Evolutionary conservation across 2,113 vertebrate genomes (phyloP), one percentile per base, ranked within the genome.

Genomic region (Gopherus flavomarginatus): DNA sequence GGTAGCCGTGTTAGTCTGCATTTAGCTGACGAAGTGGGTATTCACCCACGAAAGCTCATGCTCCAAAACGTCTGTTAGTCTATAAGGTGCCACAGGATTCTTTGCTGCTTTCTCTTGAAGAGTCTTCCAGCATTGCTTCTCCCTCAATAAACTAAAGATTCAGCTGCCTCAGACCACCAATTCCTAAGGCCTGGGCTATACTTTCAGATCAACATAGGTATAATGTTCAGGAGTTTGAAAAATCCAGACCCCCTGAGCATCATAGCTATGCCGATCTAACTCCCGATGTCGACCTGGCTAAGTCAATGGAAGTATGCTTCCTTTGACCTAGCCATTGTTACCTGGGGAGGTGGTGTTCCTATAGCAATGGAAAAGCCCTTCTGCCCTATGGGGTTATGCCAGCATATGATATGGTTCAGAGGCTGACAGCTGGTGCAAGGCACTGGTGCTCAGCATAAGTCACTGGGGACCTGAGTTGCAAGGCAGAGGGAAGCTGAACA

Each of bases 401-500:
- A 72, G 17, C 8, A 21, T 19, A 72, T 38, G 19, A 21, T 38
- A 72, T 8, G 11, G 65, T 38, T 72, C 19, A 72, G 65, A 72
- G 65, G 2, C 19, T 72, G 65, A 21, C 65, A 72, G 65, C 65
- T 69, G 65, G 65, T 69, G 35, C 35, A 69, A n/a, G 24, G 38
- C 11, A 27, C 11, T 77, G 72, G 11, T 24, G 22, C 12, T 8
- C 22, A 47, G 26, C 42, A 27, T 4, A 4, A 4, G 88, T 5
- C 2, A 0, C 27, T 38, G 47, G 26, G 81, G 22, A 16, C 38
- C 89, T 85, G 52, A 53, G 17, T 78, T 1, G 2, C 0, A 3
- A 79, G 62, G 26, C n/a, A 47, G 57, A 44, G 78, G 2, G n/a
- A 42, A 10, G 52, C 86, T 31, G 26, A 16, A 49, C 21, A 27